Evolutionary conservation across 2,113 vertebrate species (phyloP), one percentile per base, ranked within the genome.

Genomic region (Hydrochoerus hydrochaeris): DNA sequence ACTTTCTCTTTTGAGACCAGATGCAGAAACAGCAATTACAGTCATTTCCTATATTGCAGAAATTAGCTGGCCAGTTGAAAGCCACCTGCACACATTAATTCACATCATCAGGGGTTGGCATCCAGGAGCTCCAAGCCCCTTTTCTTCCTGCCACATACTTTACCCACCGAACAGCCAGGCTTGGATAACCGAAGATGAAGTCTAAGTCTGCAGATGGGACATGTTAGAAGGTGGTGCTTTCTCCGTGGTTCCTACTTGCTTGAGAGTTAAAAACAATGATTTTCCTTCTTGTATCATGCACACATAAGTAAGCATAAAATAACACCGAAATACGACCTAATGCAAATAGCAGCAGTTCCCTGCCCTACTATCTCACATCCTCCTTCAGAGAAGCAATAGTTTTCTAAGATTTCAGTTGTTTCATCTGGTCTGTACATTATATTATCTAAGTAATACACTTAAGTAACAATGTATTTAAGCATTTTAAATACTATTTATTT

Each of bases 21-120:
- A 97, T 98, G 97, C 96, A 97, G 96, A 97, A 97, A 97, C 96
- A 97, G 95, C 97, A 98, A 98, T 98, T 98, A 98, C 96, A 98
- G 97, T 98, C 96, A 98, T 98, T 98, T 98, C 97, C 97, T 98
- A 97, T 85, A 98, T 95, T 98, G 96, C 97, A 97, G 97, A 97
- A 97, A 98, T 98, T 97, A 97, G 96, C 96, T 97, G 97, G 97
- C 96, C 97, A 98, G 97, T 98, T 97, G 92, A 98, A 98, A 98
- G 97, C 97, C 97, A 98, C 97, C 97, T 98, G 97, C 97, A 97
- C 58, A 41, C 96, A 97, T 97, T 97, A 97, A 98, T 98, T 97
- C 90, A 94, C 94, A 96, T 97, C 90, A 91, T 96, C 94, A 90
- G 94, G 96, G 75, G 96, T 95, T 97, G 95, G 84, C 82, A 97